Evolutionary conservation across 2,888 invertebrate species (phyloP), one percentile per base, ranked within the genome.

Genomic region (Gastrophysa polygoni): DNA sequence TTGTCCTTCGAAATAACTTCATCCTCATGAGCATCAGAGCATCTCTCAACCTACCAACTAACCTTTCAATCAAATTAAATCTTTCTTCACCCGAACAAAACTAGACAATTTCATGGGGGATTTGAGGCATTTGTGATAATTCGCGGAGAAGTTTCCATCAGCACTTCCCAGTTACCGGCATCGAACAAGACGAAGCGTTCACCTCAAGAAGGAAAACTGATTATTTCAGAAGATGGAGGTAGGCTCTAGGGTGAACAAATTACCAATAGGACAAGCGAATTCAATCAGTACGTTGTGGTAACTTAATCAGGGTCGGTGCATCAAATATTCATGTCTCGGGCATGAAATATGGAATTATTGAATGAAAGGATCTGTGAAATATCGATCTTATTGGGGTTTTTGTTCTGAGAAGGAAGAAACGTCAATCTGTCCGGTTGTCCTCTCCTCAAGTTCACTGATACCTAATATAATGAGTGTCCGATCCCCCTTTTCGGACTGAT

Each of bases 171-270:
- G 52, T 52, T 48, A 50, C 46, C 32, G 46, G 46, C 16, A 20
- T 43, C 20, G 18, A 18, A 61, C 61, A 57, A 18, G 52, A 61
- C 51, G 57, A 61, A 57, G 47, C 61, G 34, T 61, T 61, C 46
- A 57, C 34, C 21, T 52, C 20, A 46, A 32, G 48, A 14, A 51
- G 51, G 59, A 51, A 52, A 61, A 51, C 61, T 57, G 61, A 47
- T 61, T 61, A 61, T 47, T 20, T 57, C 18, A 61, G 34, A 51
- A 61, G 61, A 57, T 18, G 48, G 32, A 57, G 57, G 59, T 59
- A 49, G 34, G 21, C 50, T 21, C 28, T 7, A 8, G 43, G 20
- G 59, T 55, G 43, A 60, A 55, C 52, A 55, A 38, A 55, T 49
- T 43, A 60, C 55, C 54, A 29, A 32, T 29, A 48, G 24, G 52